A percentile compares a stretch with the other conserved stretches of the same genome.
Evolutionary conservation across 1,140 invertebrate species (phyloP).

Genomic region (Drosophila busckii): DNA sequence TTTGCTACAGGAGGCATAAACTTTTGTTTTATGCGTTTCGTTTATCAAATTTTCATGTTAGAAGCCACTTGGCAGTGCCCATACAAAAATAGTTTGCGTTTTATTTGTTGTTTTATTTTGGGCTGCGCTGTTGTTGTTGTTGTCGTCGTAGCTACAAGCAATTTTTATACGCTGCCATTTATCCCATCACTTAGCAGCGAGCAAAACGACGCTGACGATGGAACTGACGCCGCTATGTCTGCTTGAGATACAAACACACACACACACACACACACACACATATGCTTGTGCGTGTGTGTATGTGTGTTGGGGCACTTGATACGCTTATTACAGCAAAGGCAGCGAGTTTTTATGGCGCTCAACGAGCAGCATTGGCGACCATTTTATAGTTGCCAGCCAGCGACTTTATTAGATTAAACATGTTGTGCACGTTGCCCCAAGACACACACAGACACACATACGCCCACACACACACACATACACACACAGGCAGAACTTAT

Average conservation of each 20-base stretch:
- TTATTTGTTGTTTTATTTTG: too few relatives aligned
- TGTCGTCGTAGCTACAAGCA: conserved; percentile 63
- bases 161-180: conserved; percentile 73
- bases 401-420: conserved; percentile 76
- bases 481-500: conserved; percentile 17
- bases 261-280: conserved; percentile 1
- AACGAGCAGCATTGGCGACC: conserved; percentile 28
- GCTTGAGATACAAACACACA: conserved; percentile 13
- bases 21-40: conserved; percentile 50
- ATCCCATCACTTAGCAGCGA: conserved; percentile 68
- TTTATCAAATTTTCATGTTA: conserved; percentile 76
- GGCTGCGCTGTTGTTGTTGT: conserved; percentile 14
- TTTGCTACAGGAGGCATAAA: conserved; percentile 40
- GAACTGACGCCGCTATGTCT: conserved; percentile 43
- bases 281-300: conserved; percentile 10
- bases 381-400: conserved; percentile 56
- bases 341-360: conserved; percentile 63
- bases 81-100: too few relatives aligned
- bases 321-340: conserved; percentile 68
- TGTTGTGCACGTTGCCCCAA: conserved; percentile 55
- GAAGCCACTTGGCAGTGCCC: conserved; percentile 14
- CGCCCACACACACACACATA: conserved; percentile 2
- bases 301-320: conserved; percentile 58
- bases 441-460: conserved; percentile 14
- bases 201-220: conserved; percentile 36